phyloP scores from a whole-genome alignment of 2,113 vertebrate genomes.

The Nanorana parkeri region DNA sequence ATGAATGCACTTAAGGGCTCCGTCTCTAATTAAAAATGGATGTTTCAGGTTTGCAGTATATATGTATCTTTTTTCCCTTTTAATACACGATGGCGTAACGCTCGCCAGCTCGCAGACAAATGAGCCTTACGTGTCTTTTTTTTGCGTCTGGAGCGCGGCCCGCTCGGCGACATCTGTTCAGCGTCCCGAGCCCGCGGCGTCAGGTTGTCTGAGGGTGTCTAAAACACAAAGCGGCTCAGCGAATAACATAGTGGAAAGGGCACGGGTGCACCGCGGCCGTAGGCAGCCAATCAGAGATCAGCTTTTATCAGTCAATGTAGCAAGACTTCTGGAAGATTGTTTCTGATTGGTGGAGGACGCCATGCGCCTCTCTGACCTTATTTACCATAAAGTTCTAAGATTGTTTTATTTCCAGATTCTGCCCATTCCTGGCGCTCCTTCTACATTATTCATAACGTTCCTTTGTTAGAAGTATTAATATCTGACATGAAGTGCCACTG shows the following conservation, averaged over 20 bases:
- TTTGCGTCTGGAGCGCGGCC: constrained; percentile 82
- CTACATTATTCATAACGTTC: too few species aligned
- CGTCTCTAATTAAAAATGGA: constrained; percentile 72
- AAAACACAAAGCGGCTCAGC: constrained; percentile 80
- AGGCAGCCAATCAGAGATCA: too few species aligned
- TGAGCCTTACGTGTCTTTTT: constrained; percentile 78
- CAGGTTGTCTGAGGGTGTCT: constrained; percentile 82
- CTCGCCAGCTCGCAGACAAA: constrained; percentile 82
- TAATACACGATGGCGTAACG: constrained; percentile 75
- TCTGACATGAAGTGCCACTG: too few species aligned
- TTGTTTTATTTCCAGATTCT: too few species aligned
- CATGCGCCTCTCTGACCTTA: background rate
- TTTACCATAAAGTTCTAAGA: background rate
- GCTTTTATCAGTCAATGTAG: too few species aligned
- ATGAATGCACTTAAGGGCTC: constrained; percentile 46
- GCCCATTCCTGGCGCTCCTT: too few species aligned
- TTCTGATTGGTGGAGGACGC: background rate
- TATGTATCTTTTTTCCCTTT: background rate
- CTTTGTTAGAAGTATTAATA: too few species aligned
- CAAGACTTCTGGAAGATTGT: background rate
- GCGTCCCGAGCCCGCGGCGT: constrained; percentile 80
- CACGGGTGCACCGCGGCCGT: too few species aligned
- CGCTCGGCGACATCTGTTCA: constrained; percentile 83
- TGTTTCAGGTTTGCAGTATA: constrained; percentile 73
- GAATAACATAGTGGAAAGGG: constrained; percentile 27